Evolutionary conservation across 2,797 vertebrate species (phyloP).

Genomic region (Cyprinella venusta): DNA sequence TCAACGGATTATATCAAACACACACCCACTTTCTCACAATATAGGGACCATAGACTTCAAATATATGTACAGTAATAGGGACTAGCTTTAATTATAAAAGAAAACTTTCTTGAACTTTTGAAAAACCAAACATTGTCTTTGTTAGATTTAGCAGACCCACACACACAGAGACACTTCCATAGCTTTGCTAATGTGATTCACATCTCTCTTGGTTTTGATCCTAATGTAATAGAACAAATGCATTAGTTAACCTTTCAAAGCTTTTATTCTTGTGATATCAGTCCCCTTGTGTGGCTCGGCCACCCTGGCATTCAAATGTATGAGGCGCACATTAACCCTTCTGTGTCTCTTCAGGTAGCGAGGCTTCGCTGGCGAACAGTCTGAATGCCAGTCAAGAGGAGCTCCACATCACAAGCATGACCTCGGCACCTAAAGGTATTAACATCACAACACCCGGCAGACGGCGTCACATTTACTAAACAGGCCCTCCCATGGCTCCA

Average conservation of each 20-base stretch:
- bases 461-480: conserved; percentile 67
- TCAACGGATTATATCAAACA: not conserved
- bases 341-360: conserved; percentile 73
- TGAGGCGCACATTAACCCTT: not conserved
- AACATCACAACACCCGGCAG: conserved; percentile 58
- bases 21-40: not conserved
- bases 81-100: not conserved
- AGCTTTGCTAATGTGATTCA: not conserved
- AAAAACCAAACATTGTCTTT: not conserved
- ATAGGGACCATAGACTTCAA: not conserved
- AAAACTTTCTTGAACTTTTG: not conserved
- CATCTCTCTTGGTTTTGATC: not conserved
- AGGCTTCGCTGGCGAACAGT: conserved; percentile 79
- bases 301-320: not conserved
- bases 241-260: not conserved
- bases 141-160: not conserved
- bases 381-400: conserved; percentile 82
- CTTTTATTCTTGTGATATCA: conserved; percentile 4
- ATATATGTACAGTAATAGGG: not conserved
- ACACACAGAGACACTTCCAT: not conserved
- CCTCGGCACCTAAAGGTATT: conserved; percentile 75
- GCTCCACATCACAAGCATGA: conserved; percentile 76
- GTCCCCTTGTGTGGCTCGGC: not conserved
- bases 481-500: conserved; percentile 20
- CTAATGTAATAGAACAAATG: not conserved